A percentile compares a stretch with the other conserved stretches of the same genome.
phyloP scores from a whole-genome alignment of 2,113 vertebrate genomes.

The Hippocampus zosterae region DNA sequence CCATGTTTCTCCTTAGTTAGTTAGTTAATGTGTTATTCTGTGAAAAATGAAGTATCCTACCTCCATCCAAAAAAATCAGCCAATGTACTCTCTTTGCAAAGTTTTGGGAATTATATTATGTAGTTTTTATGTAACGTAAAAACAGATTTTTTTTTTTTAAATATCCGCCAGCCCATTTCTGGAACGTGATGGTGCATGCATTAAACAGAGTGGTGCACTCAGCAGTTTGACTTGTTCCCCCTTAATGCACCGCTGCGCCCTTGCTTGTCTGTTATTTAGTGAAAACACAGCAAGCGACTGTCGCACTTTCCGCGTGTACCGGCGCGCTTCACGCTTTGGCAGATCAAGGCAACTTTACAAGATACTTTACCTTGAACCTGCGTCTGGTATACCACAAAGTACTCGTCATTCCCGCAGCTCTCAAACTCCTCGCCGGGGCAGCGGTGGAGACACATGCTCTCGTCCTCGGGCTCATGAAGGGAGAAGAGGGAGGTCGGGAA shows the following conservation, averaged over 20 bases:
- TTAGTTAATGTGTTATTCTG: not conserved
- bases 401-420: constrained; percentile 84
- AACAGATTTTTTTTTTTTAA: not conserved
- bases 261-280: not conserved
- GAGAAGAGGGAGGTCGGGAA: constrained; percentile 88
- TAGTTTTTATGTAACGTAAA: not conserved
- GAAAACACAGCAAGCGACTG: not conserved
- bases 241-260: not conserved
- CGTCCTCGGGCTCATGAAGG: constrained; percentile 86
- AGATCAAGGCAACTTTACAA: not conserved
- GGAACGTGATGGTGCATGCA: not conserved
- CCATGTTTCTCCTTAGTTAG: not conserved
- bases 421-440: constrained; percentile 87
- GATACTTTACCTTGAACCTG: constrained; percentile 89
- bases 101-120: not conserved
- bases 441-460: constrained; percentile 83
- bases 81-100: not conserved
- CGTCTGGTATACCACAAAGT: constrained; percentile 93
- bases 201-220: constrained; percentile 3
- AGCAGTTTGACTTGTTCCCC: constrained; percentile 9
- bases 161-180: not conserved
- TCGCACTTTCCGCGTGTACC: not conserved
- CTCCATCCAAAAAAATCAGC: not conserved
- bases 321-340: not conserved
- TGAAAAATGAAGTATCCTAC: not conserved